Base-by-base conservation (phyloP, 2,888 invertebrate species). In the Carpatolechia fugitivella region DNA sequence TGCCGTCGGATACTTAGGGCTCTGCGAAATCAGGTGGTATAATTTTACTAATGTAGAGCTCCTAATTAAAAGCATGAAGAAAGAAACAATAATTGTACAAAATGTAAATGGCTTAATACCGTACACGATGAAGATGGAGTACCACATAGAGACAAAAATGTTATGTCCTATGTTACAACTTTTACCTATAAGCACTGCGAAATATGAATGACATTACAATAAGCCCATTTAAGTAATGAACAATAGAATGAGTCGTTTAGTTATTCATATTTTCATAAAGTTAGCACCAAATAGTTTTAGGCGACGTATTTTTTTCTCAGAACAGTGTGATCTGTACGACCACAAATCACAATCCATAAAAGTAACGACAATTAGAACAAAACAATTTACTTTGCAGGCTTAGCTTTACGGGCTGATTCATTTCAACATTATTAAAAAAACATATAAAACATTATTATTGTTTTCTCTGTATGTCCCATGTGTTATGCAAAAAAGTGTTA, bases 11-110 rank as follows among this genome's bases (percentile, higher is more conserved):
- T 13, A 47, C 40, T 29, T 53, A 53, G 35, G 35, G 49, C 20
- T n/a, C 11, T 49, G 35, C 20, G 1, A 49, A 35, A 18, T 60
- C 48, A 56, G 60, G 60, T 66, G 59, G 61, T 63, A 68, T 61
- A 51, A 51, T 60, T 54, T 58, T 50, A 53, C 30, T 49, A 47
- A 30, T 16, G 29, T 2, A 47, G 29, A 44, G 13, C 11, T 29
- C n/a, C 13, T 44, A 29, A 29, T 44, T 29, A 44, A 20, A 5
- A 44, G 29, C 44, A 11, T 20, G 44, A 44, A n/a, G 44, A 44
- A 44, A n/a, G 44, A 44, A n/a, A 11, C 13, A 44, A 20, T n/a
- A 44, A 44, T 24, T 44, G 29, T 13, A 29, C 44, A 29, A 29
- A 44, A 44, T 13, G 29, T 44, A 44, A 29, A 20, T 29, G 44